Evolutionary conservation across 2,888 invertebrate species (phyloP), one percentile per base, ranked within the genome.

Genomic region (Folsomia manolachei): DNA sequence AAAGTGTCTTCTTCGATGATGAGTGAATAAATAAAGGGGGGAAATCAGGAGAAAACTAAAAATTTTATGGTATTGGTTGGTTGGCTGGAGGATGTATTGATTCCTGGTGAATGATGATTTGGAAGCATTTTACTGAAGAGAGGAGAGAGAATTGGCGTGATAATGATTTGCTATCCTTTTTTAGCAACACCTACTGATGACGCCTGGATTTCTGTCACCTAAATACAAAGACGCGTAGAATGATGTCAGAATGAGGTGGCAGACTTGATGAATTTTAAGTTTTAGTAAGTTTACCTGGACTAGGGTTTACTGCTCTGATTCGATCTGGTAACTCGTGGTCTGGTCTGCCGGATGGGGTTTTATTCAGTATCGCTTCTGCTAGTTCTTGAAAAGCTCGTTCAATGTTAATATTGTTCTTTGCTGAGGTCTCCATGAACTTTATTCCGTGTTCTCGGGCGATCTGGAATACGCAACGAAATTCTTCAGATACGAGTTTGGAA

Each of bases 361-460:
- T 97, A 86, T 95, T 94, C 82, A 96, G 87, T 85, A 97, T 95
- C 82, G 95, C 94, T 87, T 95, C 93, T 69, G 97, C 94, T 84
- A 97, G 87, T 86, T 96, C 94, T 83, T 92, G 91, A 87, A 97
- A 97, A 73, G 97, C 96, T 83, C 91, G 90, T 84, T 97, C 97
- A 83, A 97, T 96, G 86, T 97, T 97, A 83, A 95, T 93, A 86
- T 96, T 95, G 71, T 94, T 92, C 87, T 97, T 97, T 76, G 97
- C 97, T 78, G 96, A 96, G 72, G 97, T 97, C 88, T 97, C 97
- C 92, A 97, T 93, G 87, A 97, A 97, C 80, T 94, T 89, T 84
- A 97, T 95, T 82, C 93, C 89, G 86, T 97, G 96, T 86, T 97
- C 96, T 82, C 92, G 88, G 60, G 95, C 96, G 87, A 97, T 96